These are phyloP conservation scores for Lymantria monacha DNA, from an alignment of 2,888 invertebrate genomes.

Conservation along the genomic window DNA sequence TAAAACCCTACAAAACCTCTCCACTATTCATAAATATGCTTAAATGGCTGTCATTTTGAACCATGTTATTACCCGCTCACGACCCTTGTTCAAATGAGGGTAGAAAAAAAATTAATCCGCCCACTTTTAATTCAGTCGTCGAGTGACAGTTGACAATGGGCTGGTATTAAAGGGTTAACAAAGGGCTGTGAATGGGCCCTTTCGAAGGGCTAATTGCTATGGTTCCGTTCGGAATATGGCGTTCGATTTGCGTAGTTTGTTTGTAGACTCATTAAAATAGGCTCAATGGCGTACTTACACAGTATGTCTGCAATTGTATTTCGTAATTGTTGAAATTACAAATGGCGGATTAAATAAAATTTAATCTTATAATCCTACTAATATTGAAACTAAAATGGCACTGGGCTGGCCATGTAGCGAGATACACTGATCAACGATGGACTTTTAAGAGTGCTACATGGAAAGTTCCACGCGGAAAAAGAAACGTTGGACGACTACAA, in stretches of 20 bases:
- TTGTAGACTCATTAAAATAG: conserved; percentile 13
- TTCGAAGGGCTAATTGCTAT: conserved; percentile 75
- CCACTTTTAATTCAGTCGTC: conserved; percentile 72
- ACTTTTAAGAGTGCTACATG: too few relatives aligned
- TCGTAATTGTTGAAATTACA: neutral
- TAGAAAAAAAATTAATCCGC: conserved; percentile 57
- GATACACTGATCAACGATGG: too few relatives aligned
- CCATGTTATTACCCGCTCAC: conserved; percentile 69
- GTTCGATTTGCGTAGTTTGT: conserved; percentile 28
- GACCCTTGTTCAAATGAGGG: conserved; percentile 52
- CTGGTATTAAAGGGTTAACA: conserved; percentile 70
- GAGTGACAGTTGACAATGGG: conserved; percentile 78
- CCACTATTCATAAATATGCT: conserved; percentile 27
- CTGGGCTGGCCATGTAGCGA: too few relatives aligned
- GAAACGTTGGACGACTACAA: too few relatives aligned
- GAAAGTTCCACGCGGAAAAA: too few relatives aligned
- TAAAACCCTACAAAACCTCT: conserved; percentile 1
- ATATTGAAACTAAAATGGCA: too few relatives aligned
- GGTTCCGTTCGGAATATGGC: conserved; percentile 57
- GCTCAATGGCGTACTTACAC: neutral
- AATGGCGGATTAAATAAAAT: too few relatives aligned
- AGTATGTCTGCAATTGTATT: neutral
- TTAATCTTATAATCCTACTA: too few relatives aligned
- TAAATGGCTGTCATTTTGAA: conserved; percentile 65
- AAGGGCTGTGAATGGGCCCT: conserved; percentile 66